These are phyloP conservation scores for Cherax quadricarinatus DNA, from an alignment of 1,140 invertebrate species.

Conservation along the genomic window DNA sequence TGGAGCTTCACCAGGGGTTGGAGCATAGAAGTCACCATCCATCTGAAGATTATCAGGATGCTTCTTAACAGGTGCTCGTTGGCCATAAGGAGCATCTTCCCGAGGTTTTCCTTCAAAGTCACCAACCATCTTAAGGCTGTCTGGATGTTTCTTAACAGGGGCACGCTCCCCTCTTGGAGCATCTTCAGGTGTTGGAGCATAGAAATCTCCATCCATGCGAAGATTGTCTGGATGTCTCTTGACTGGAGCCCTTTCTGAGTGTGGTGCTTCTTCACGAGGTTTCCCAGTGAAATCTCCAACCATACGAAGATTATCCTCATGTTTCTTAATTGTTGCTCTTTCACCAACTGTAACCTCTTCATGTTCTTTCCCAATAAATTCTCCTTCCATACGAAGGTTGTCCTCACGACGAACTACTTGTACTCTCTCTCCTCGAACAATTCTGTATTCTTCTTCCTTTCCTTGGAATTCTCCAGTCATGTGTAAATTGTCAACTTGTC, in stretches of 20 bases:
- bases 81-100: background rate
- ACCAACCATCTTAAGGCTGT: conserved; percentile 1
- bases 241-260: conserved; percentile 27
- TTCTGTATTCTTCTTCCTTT: conserved; percentile 66
- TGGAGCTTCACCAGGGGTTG: conserved; percentile 8
- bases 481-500: conserved; percentile 66
- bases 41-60: conserved; percentile 19
- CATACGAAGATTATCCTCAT: conserved; percentile 24
- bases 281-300: conserved; percentile 13
- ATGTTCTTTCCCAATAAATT: background rate
- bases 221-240: conserved; percentile 24
- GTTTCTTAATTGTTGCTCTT: conserved; percentile 20
- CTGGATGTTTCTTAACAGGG: conserved; percentile 13
- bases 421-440: conserved; percentile 16
- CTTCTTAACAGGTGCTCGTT: conserved; percentile 5
- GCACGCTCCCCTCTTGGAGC: conserved; percentile 35
- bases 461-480: conserved; percentile 73
- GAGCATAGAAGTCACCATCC: conserved; percentile 28
- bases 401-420: conserved; percentile 37
- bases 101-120: conserved; percentile 23
- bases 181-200: conserved; percentile 16
- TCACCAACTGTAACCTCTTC: background rate
- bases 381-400: conserved; percentile 38
- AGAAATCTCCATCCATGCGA: conserved; percentile 37
- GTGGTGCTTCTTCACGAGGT: conserved; percentile 13